phyloP scores from a whole-genome alignment of 2,797 vertebrate species.

The Coregonus suidteri region DNA sequence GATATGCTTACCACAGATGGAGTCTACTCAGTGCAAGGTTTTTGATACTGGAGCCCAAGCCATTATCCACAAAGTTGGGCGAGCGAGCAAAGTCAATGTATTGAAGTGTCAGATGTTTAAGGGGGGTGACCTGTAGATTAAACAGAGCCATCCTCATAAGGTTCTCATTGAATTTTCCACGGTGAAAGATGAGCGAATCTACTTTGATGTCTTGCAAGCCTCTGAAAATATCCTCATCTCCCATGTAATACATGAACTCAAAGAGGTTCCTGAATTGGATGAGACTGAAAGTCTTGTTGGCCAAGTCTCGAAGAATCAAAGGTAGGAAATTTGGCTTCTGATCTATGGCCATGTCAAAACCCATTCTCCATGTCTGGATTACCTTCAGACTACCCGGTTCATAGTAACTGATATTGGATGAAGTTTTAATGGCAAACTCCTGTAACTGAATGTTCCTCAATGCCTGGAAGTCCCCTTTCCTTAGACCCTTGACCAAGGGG shows the following conservation, averaged over 20 bases:
- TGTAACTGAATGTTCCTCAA: slow-evolving; percentile 69
- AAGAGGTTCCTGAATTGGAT: slow-evolving; percentile 86
- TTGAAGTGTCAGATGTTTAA: slow-evolving; percentile 72
- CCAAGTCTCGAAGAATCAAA: slow-evolving; percentile 75
- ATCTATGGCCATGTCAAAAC: slow-evolving; percentile 82
- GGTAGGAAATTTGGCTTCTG: slow-evolving; percentile 58
- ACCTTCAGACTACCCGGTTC: slow-evolving; percentile 77
- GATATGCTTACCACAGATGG: slow-evolving; percentile 72
- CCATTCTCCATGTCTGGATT: slow-evolving; percentile 71
- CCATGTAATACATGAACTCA: slow-evolving; percentile 81
- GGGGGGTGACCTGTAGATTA: slow-evolving; percentile 66
- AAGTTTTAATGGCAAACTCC: slow-evolving; percentile 80
- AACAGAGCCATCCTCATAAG: slow-evolving; percentile 77
- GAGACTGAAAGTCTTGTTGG: slow-evolving; percentile 68
- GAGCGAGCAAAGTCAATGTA: slow-evolving; percentile 87
- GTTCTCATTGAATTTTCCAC: slow-evolving; percentile 86
- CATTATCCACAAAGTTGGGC: slow-evolving; percentile 56
- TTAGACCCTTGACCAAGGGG: slow-evolving; percentile 69
- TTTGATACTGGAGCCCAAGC: slow-evolving; percentile 56
- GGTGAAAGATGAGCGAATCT: slow-evolving; percentile 74
- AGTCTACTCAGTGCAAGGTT: slow-evolving; percentile 70
- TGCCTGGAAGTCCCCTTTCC: slow-evolving; percentile 67
- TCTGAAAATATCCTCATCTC: slow-evolving; percentile 71
- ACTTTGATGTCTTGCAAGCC: slow-evolving; percentile 63
- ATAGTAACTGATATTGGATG: slow-evolving; percentile 73